Base-by-base conservation (phyloP, 2,113 vertebrate species). In the Picathartes gymnocephalus region DNA sequence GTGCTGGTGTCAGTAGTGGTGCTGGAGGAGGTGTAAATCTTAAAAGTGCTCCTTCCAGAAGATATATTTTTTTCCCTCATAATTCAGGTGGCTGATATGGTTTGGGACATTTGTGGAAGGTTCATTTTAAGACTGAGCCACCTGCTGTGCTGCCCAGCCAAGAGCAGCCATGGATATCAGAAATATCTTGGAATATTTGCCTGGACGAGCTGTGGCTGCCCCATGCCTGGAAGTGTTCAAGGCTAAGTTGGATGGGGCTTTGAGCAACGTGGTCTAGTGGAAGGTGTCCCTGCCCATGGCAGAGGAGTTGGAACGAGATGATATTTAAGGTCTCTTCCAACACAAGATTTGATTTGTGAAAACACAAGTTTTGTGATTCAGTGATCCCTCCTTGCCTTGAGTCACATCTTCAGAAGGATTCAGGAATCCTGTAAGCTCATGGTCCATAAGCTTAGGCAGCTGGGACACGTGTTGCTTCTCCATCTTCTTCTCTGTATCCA, bases 271-370 rank as follows among this genome's bases (percentile, higher is more conserved):
- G 17, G 5, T 1, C 1, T 47, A 27, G 35, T 48, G 18, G 30
- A 48, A 48, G 10, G 4, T 61, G 25, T 48, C 3, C 31, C 47
- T 61, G 39, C 24, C 11, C 6, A 22, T 22, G 54, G 16, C 40
- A 69, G 8, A 45, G 14, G 20, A 37, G 1, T 10, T 40, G n/a
- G 21, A 61, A 54, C 0, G 0, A 24, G 33, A 31, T 74, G 3
- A 25, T 40, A 7, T 76, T 82, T 27, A 54, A 47, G 7, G 15
- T 76, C 14, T 8, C 7, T 66, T 68, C 45, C 62, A 54, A 40
- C 30, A 31, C 14, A 31, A 47, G 10, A 39, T 39, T 39, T 39
- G 39, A 39, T 39, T 39, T 39, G 39, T 39, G 11, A 39, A 9
- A 39, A 39, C 39, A 39, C 39, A 39, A 39, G 1, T 61, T 45